phyloP scores from a whole-genome alignment of 2,888 invertebrate species.

The Panopea generosa region DNA sequence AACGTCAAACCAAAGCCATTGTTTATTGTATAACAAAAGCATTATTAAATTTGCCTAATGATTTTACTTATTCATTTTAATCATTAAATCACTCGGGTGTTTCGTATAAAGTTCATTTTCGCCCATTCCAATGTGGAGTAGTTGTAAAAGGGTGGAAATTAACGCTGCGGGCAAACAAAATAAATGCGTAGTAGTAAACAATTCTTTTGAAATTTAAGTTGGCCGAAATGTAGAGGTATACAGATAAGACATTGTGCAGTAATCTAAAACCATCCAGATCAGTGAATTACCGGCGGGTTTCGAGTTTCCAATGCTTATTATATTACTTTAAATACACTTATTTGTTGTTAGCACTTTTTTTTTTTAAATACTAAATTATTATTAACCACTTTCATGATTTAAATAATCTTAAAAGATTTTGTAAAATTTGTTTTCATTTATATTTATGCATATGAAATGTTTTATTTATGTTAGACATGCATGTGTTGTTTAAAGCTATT shows the following conservation, averaged over 20 bases:
- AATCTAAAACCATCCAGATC: constrained; percentile 9
- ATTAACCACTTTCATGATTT: too few relatives aligned
- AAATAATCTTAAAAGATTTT: too few relatives aligned
- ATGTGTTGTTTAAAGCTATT: too few relatives aligned
- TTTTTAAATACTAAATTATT: too few relatives aligned
- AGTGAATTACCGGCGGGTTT: constrained; percentile 4
- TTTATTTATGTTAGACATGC: too few relatives aligned
- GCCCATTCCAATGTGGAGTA: not conserved
- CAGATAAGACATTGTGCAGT: constrained; percentile 19
- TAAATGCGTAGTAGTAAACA: not conserved
- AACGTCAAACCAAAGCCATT: constrained; percentile 26
- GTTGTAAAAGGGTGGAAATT: too few relatives aligned
- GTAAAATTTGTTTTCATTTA: too few relatives aligned
- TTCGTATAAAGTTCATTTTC: constrained; percentile 12
- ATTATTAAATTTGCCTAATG: constrained; percentile 18
- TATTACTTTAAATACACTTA: too few relatives aligned
- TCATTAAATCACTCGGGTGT: constrained; percentile 24
- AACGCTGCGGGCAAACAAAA: too few relatives aligned
- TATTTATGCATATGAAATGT: too few relatives aligned
- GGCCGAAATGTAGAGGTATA: constrained; percentile 4
- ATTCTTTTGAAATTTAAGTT: constrained; percentile 15
- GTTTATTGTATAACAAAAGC: constrained; percentile 32
- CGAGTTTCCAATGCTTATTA: too few relatives aligned
- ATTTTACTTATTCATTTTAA: constrained; percentile 9
- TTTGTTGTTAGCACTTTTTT: too few relatives aligned